Base-by-base conservation (phyloP, 1,140 invertebrate genomes). In the Cylas formicarius region DNA sequence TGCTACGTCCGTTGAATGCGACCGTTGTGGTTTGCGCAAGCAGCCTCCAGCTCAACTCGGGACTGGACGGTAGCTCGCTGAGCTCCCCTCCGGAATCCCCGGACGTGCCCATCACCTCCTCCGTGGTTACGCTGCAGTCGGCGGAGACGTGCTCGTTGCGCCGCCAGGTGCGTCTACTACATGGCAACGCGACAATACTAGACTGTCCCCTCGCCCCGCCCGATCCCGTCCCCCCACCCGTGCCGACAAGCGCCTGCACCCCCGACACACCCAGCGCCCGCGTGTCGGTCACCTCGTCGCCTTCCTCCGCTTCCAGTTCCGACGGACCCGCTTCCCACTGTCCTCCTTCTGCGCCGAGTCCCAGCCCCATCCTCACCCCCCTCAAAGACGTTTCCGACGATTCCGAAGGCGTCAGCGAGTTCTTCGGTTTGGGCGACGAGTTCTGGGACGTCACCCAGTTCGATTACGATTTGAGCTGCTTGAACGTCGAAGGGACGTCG, bases 11-110 rank as follows among this genome's bases (percentile, higher is more conserved):
- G n/a, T n/a, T n/a, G n/a, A n/a, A n/a, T n/a, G n/a, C n/a, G n/a
- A n/a, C n/a, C n/a, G n/a, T n/a, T n/a, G n/a, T n/a, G 31, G 31
- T 24, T 31, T 45, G 28, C 53, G 49, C 57, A 60, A 52, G 60
- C 57, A 67, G 63, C 59, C 58, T 60, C 55, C 61, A 63, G 43
- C 47, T 64, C 50, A 62, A 61, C 45, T 57, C 61, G 36, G 62
- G 61, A 53, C 55, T 59, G 56, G 65, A 64, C 16, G 57, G 62
- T 49, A 66, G 80, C 55, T 67, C 80, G 52, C 72, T 81, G 26
- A 80, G 78, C 32, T 86, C 82, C 37, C 82, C 83, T 5, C 72
- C 83, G 51, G 83, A 76, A 50, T 81, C 78, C 13, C 77, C 77
- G 11, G 76, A 78, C 45, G 71, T 72, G 36, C 72, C 73, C 47